These are phyloP conservation scores for Cotesia glomerata DNA, from an alignment of 1,140 invertebrate species.

Conservation along the genomic window DNA sequence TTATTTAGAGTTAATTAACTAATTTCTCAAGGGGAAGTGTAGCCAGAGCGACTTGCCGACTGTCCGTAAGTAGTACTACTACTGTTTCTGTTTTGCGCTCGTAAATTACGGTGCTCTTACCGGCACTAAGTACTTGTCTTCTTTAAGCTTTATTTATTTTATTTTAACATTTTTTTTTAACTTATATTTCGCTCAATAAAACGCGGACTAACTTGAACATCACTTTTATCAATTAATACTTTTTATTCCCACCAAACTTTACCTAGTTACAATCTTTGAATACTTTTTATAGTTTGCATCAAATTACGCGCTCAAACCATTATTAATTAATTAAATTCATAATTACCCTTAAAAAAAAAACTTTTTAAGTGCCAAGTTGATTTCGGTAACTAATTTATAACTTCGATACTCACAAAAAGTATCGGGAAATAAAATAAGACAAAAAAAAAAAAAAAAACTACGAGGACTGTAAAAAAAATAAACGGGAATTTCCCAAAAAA, in stretches of 20 bases:
- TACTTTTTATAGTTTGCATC: too few species aligned
- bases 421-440: too few species aligned
- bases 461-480: neutral
- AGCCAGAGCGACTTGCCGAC: constrained; percentile 10
- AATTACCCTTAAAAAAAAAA: neutral
- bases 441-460: too few species aligned
- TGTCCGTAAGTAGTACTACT: constrained; percentile 17
- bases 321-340: neutral
- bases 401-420: too few species aligned
- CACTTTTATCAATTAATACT: too few species aligned
- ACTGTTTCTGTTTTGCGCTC: constrained; percentile 32
- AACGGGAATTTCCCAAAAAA: neutral
- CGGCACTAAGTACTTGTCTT: constrained; percentile 24
- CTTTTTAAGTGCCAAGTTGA: neutral
- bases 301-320: too few species aligned
- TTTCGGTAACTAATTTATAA: neutral
- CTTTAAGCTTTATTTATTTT: constrained; percentile 31
- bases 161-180: constrained; percentile 1
- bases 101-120: constrained; percentile 35
- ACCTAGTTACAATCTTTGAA: too few species aligned
- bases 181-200: neutral
- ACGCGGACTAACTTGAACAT: neutral
- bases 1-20: constrained; percentile 45
- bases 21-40: constrained; percentile 36
- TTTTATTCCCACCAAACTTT: too few species aligned